Base-by-base conservation (phyloP, 2,113 vertebrate species). In the Oreotragus oreotragus region DNA sequence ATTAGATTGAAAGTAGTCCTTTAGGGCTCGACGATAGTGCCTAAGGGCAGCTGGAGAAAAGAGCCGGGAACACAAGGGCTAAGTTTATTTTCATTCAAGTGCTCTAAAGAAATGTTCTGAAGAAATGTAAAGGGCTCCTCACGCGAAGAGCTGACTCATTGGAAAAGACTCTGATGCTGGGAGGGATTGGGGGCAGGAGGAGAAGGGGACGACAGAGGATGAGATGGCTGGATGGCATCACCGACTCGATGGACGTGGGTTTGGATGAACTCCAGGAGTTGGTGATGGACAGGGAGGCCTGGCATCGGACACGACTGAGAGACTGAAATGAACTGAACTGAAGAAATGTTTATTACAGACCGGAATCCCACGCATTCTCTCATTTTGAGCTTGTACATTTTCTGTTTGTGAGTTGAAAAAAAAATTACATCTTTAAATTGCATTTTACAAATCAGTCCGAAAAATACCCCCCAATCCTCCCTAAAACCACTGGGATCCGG, bases 1-100 rank as follows among this genome's bases (percentile, higher is more conserved):
- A 19, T 81, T 21, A 27, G 96, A 66, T 84, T 58, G 51, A 17
- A n/a, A 33, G 8, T 13, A 45, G 49, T 53, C 88, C 70, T 10
- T 6, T 45, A 13, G 7, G 17, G 49, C 49, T n/a, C 9, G 10
- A 73, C 12, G 45, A 36, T 17, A 49, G 30, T 43, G 27, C 28
- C 33, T 39, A 10, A 77, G 27, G 87, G 91, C 47, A 25, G 45
- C n/a, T 27, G 27, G 47, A 64, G 33, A 17, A 53, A 81, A 85
- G 60, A 47, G n/a, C 33, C 5, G 15, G 11, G 79, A 28, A 57
- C 27, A 1, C 8, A 66, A 43, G 47, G 8, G 6, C 43, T 39
- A 64, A 13, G n/a, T 62, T 62, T 90, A 25, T 91, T 92, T 94
- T 88, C 83, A 80, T n/a, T 88, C 81, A 80, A 45, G 51, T 25